phyloP scores from a whole-genome alignment of 2,888 invertebrate species.

The Myathropa florea region DNA sequence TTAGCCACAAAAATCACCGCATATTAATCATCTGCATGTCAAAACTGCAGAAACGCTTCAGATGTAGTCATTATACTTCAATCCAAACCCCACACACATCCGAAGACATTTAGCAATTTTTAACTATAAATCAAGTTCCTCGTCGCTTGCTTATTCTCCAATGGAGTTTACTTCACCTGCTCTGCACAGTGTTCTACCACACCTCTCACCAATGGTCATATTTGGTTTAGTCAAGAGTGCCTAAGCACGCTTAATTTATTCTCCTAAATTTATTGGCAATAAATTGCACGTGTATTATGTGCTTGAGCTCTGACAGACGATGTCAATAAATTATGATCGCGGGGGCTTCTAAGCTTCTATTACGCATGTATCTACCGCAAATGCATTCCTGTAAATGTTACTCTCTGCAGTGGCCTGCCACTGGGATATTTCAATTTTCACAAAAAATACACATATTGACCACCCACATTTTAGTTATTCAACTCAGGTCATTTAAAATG shows the following conservation, averaged over 20 bases:
- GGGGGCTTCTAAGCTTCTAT: neutral
- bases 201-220: slow-evolving; percentile 2
- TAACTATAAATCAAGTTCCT: slow-evolving; percentile 49
- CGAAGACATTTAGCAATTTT: slow-evolving; percentile 39
- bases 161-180: slow-evolving; percentile 1
- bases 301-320: slow-evolving; percentile 35
- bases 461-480: slow-evolving; percentile 48
- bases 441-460: slow-evolving; percentile 14
- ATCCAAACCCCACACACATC: slow-evolving; percentile 12
- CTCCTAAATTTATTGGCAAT: slow-evolving; percentile 50
- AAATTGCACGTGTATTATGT: slow-evolving; percentile 41
- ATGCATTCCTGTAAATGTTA: slow-evolving; percentile 40
- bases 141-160: slow-evolving; percentile 19
- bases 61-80: slow-evolving; percentile 35
- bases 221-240: slow-evolving; percentile 21
- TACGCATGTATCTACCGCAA: neutral
- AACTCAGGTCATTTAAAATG: slow-evolving; percentile 38
- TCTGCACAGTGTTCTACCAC: slow-evolving; percentile 3
- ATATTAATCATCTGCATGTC: slow-evolving; percentile 65
- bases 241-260: slow-evolving; percentile 63
- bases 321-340: slow-evolving; percentile 59
- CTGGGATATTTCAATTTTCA: slow-evolving; percentile 16
- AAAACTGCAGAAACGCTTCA: slow-evolving; percentile 40
- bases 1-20: slow-evolving; percentile 63
- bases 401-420: slow-evolving; percentile 19